Evolutionary conservation across 1,140 invertebrate genomes (phyloP).

Genomic region (Drosophila sp.): DNA sequence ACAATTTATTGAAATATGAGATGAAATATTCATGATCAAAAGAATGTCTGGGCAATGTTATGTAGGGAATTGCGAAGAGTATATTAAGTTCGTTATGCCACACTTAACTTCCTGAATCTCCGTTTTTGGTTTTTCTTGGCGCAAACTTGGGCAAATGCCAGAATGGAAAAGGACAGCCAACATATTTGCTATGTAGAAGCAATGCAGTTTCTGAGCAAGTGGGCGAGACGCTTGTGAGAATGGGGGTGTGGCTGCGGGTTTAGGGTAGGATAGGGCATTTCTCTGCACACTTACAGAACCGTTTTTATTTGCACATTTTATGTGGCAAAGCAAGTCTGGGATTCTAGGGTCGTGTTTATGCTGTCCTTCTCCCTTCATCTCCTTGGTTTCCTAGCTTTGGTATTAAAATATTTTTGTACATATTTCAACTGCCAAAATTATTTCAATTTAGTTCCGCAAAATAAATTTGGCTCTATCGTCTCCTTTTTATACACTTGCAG

Average conservation of each 20-base stretch:
- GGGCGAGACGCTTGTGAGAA: not conserved
- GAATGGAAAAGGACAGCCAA: slow-evolving; percentile 37
- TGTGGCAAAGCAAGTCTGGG: slow-evolving; percentile 40
- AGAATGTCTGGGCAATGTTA: too few relatives aligned
- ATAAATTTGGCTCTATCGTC: slow-evolving; percentile 64
- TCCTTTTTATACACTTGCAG: slow-evolving; percentile 4
- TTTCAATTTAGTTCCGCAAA: slow-evolving; percentile 82
- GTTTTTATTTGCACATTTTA: slow-evolving; percentile 64
- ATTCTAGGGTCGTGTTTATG: slow-evolving; percentile 17
- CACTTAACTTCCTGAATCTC: not conserved
- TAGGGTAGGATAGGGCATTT: not conserved
- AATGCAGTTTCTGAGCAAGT: slow-evolving; percentile 43
- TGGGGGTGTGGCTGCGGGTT: not conserved
- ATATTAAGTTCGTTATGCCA: not conserved
- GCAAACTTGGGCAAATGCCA: slow-evolving; percentile 65
- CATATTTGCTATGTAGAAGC: slow-evolving; percentile 44
- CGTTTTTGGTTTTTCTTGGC: not conserved
- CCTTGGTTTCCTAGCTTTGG: slow-evolving; percentile 23
- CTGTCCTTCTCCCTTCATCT: not conserved
- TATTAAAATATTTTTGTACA: slow-evolving; percentile 77
- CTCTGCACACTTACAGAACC: slow-evolving; percentile 49
- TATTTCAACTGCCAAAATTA: slow-evolving; percentile 78
- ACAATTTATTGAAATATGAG: too few relatives aligned
- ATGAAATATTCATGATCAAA: too few relatives aligned
- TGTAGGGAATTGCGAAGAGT: not conserved